Conservation (phyloP, 2,113 vertebrate genomes). For the Labrus mixtus region DNA sequence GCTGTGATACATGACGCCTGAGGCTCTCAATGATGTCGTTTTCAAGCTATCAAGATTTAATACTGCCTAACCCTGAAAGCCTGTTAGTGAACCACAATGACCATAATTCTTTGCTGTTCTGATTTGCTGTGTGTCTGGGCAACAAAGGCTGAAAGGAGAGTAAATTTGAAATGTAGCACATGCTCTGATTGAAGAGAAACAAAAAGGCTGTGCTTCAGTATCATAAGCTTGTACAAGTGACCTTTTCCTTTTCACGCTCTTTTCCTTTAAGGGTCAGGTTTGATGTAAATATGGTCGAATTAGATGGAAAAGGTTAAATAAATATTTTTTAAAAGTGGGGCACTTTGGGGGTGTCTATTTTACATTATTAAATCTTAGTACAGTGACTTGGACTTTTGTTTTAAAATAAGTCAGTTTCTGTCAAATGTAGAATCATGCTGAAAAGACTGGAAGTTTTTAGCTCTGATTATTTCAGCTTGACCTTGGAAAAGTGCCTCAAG, state of each 20-base stretch:
- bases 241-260: not conserved
- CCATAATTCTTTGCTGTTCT: conserved; percentile 58
- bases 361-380: not conserved
- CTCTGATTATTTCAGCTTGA: conserved; percentile 47
- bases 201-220: conserved; percentile 4
- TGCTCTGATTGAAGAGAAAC: conserved; percentile 22
- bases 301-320: not conserved
- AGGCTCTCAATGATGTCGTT: conserved; percentile 39
- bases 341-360: no score
- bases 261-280: not conserved
- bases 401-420: not conserved
- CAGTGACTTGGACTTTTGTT: not conserved
- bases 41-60: conserved; percentile 61
- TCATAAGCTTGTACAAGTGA: conserved; percentile 20
- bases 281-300: not conserved
- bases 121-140: conserved; percentile 50
- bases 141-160: conserved; percentile 27
- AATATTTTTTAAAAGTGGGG: no score
- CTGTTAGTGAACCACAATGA: conserved; percentile 53
- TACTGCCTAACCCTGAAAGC: conserved; percentile 24
- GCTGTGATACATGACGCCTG: conserved; percentile 32
- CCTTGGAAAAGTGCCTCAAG: conserved; percentile 61
- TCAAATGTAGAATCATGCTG: not conserved
- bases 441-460: conserved; percentile 14
- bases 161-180: conserved; percentile 45